These are phyloP conservation scores for Diploscapter pachys DNA, from an alignment of 1,140 invertebrate genomes.

Conservation along the genomic window DNA sequence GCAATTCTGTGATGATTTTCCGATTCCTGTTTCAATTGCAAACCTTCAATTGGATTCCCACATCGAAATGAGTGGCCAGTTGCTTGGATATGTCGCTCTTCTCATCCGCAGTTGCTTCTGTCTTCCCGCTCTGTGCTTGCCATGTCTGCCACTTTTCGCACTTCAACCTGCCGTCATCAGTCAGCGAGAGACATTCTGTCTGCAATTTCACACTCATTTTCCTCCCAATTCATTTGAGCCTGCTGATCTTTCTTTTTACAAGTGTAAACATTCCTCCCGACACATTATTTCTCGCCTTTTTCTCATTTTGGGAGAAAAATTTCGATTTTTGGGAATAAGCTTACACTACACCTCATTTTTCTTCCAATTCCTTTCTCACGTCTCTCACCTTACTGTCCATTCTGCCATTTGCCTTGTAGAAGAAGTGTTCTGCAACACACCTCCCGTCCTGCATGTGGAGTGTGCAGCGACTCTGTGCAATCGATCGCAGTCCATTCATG, in stretches of 20 bases:
- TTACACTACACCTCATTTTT: background rate
- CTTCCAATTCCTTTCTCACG: background rate
- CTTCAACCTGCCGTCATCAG: slow-evolving; percentile 15
- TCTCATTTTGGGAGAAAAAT: too few relatives aligned
- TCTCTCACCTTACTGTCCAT: background rate
- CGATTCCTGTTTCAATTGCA: background rate
- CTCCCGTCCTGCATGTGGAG: background rate
- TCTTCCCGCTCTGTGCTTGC: slow-evolving; percentile 1
- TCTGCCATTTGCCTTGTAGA: slow-evolving; percentile 12
- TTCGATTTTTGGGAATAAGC: too few relatives aligned
- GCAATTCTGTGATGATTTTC: background rate
- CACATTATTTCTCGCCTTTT: too few relatives aligned
- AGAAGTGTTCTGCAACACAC: background rate
- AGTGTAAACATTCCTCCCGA: too few relatives aligned
- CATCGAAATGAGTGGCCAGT: slow-evolving; percentile 20
- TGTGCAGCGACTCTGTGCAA: background rate
- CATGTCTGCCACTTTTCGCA: slow-evolving; percentile 6
- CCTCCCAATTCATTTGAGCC: too few relatives aligned
- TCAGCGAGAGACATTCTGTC: slow-evolving; percentile 19
- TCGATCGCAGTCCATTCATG: background rate
- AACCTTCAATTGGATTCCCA: slow-evolving; percentile 31
- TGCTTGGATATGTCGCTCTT: too few relatives aligned
- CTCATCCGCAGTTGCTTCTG: slow-evolving; percentile 1
- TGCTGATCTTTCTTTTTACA: too few relatives aligned
- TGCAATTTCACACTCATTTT: slow-evolving; percentile 1